Percentiles rank a stretch among this genome's conserved stretches.
These are phyloP conservation scores for Luidia sarsii DNA, from an alignment of 53 echinoderm and acorn worm genomes.

Conservation along the genomic window DNA sequence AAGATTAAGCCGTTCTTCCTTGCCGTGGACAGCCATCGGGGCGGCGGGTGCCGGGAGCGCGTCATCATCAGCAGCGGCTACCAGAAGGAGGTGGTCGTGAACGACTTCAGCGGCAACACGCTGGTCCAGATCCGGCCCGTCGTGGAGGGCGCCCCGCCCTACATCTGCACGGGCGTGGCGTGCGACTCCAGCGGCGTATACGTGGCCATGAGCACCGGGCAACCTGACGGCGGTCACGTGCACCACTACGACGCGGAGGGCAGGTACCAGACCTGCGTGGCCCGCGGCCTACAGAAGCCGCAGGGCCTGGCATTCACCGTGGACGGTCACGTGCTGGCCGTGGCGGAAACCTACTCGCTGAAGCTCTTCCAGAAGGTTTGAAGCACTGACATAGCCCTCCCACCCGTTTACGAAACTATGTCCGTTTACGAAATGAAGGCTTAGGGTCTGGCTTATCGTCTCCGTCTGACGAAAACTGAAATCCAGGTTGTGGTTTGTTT, in stretches of 20 bases:
- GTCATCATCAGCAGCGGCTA: slow-evolving; percentile 2
- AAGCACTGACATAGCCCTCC: too few relatives aligned
- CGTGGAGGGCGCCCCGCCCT: neutral
- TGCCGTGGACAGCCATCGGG: neutral
- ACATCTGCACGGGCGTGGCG: slow-evolving; percentile 7
- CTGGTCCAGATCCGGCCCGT: neutral
- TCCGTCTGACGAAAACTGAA: too few relatives aligned
- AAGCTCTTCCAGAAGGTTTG: slow-evolving; percentile 10
- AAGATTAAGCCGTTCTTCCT: slow-evolving; percentile 15
- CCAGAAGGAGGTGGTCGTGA: neutral
- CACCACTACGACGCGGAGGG: slow-evolving; percentile 9
- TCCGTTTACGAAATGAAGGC: too few relatives aligned
- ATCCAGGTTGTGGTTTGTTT: too few relatives aligned
- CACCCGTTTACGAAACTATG: too few relatives aligned
- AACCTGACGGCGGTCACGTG: neutral
- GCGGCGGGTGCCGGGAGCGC: neutral
- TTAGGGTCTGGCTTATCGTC: too few relatives aligned
- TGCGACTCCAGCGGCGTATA: neutral
- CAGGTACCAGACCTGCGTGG: neutral
- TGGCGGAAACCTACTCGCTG: slow-evolving; percentile 15
- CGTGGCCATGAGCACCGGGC: neutral
- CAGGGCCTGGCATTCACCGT: slow-evolving; percentile 10
- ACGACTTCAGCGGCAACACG: neutral
- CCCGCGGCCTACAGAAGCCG: neutral
- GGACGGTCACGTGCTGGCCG: slow-evolving; percentile 18